Percentiles rank a stretch among this genome's conserved stretches.
phyloP scores from a whole-genome alignment of 2,888 invertebrate genomes.

The Eupsilia transversa region DNA sequence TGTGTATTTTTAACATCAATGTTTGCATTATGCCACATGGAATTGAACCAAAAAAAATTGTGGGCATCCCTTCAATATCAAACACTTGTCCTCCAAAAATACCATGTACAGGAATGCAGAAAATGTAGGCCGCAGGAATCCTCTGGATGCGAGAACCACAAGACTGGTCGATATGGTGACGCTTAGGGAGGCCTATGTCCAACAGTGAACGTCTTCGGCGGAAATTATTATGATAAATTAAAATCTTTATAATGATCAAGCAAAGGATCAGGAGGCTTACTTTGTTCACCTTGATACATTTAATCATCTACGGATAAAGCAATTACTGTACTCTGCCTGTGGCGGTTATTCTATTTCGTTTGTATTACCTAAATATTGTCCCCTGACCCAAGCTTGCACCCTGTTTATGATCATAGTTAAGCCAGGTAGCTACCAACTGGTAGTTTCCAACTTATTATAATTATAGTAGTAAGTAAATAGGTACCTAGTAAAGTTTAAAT shows the following conservation, averaged over 20 bases:
- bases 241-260: not conserved
- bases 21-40: not conserved
- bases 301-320: no score
- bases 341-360: not conserved
- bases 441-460: not conserved
- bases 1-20: not conserved
- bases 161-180: not conserved
- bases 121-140: not conserved
- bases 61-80: not conserved
- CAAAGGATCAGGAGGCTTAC: not conserved
- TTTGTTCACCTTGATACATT: not conserved
- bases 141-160: not conserved
- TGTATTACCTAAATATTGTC: not conserved
- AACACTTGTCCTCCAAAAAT: slow-evolving; percentile 15
- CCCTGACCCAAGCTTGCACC: not conserved
- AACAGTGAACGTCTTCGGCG: not conserved
- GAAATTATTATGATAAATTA: not conserved
- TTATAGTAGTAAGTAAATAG: not conserved
- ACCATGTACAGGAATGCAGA: not conserved
- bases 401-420: not conserved
- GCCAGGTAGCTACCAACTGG: no score
- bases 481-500: not conserved
- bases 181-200: not conserved
- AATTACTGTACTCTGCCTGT: not conserved
- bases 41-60: not conserved